Conservation (phyloP, 2,113 vertebrate species). For the Serinus canaria region DNA sequence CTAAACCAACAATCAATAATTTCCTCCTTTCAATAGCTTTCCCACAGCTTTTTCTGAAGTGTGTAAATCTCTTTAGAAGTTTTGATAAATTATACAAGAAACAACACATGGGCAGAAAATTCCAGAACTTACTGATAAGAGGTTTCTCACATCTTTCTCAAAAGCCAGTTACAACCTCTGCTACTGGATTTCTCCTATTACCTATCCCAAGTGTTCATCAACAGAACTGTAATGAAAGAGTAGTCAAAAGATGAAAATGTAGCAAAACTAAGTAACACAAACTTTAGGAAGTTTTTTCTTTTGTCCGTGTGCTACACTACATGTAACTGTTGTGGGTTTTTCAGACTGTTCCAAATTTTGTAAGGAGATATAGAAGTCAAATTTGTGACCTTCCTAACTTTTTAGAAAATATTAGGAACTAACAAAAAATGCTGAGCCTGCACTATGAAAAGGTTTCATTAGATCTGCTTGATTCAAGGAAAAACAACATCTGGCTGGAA, state of each 20-base stretch:
- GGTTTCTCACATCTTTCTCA: not conserved
- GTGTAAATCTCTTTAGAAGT: not conserved
- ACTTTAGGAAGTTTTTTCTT: not conserved
- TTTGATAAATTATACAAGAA: not conserved
- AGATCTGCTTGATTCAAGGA: not conserved
- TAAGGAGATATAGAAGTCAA: not conserved
- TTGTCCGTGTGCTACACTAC: fast-evolving
- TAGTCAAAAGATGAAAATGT: not conserved
- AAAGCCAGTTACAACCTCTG: not conserved
- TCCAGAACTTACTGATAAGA: not conserved
- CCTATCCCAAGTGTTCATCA: not conserved
- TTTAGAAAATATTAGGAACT: not conserved
- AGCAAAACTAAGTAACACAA: not conserved
- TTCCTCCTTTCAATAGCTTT: not conserved
- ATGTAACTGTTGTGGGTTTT: not conserved
- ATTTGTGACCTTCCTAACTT: not conserved
- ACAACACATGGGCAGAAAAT: not conserved
- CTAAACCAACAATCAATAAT: not conserved
- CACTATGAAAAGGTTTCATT: not conserved
- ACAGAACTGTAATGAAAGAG: not conserved
- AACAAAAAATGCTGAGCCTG: not conserved
- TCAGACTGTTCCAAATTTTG: not conserved
- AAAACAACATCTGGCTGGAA: not conserved
- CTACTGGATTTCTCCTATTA: not conserved
- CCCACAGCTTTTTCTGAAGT: not conserved